Conservation (phyloP, 2,113 vertebrate genomes). For the Thryonomys swinderianus region DNA sequence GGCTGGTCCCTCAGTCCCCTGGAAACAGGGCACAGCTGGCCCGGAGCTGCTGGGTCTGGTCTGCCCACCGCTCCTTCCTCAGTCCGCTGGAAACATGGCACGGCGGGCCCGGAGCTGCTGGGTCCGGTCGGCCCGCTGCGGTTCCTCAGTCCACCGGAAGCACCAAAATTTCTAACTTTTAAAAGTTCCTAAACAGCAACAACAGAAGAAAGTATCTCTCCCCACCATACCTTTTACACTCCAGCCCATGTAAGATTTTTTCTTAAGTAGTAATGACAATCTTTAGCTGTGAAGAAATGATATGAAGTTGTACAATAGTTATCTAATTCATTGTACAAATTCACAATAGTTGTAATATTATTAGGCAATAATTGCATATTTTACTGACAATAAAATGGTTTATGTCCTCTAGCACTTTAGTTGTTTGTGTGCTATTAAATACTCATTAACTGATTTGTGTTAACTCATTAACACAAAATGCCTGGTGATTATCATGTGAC, state of each 20-base stretch:
- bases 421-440: not conserved
- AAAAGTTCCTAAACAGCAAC: slow-evolving; percentile 48
- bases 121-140: too few relatives aligned
- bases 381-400: slow-evolving; percentile 6
- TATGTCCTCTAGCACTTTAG: not conserved
- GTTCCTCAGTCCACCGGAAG: too few relatives aligned
- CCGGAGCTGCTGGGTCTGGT: too few relatives aligned
- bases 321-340: slow-evolving; percentile 26
- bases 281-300: slow-evolving; percentile 4
- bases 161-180: slow-evolving; percentile 51
- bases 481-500: not conserved
- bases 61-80: too few relatives aligned
- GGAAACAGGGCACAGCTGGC: too few relatives aligned
- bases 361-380: slow-evolving; percentile 26
- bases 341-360: slow-evolving; percentile 1
- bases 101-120: too few relatives aligned
- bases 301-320: not conserved
- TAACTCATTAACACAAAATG: not conserved
- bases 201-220: slow-evolving; percentile 22
- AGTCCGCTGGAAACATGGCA: too few relatives aligned
- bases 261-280: not conserved
- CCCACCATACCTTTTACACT: not conserved
- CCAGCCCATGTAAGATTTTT: not conserved
- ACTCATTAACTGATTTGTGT: not conserved
- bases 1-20: too few relatives aligned